Evolutionary conservation across 1,140 invertebrate species (phyloP).

Genomic region (Lordiphosa collinella): DNA sequence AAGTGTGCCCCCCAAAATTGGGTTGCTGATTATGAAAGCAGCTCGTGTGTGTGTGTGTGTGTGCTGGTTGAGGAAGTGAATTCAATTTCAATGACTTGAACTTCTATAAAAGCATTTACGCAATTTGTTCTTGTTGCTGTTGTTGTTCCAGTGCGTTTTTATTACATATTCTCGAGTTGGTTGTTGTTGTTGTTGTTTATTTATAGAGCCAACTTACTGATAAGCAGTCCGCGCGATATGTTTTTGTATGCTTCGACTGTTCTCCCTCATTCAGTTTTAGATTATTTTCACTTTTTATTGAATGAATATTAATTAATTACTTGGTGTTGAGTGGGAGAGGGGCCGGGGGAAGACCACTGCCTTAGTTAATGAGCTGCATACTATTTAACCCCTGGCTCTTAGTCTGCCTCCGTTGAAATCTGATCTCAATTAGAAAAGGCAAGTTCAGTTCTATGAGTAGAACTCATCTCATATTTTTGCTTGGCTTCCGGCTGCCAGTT

Average conservation of each 20-base stretch:
- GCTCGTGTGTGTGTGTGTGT: slow-evolving; percentile 2
- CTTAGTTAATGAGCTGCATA: not conserved
- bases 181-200: slow-evolving; percentile 19
- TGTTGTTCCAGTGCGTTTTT: slow-evolving; percentile 34
- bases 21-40: slow-evolving; percentile 44
- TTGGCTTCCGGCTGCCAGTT: not conserved
- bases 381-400: slow-evolving; percentile 23
- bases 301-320: slow-evolving; percentile 49
- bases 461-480: slow-evolving; percentile 5
- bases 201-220: slow-evolving; percentile 42
- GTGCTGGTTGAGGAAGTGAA: slow-evolving; percentile 50
- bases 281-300: slow-evolving; percentile 29
- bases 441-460: slow-evolving; percentile 21
- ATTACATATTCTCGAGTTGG: slow-evolving; percentile 14
- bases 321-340: not conserved
- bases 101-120: slow-evolving; percentile 73
- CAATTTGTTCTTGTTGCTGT: slow-evolving; percentile 44
- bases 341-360: not conserved
- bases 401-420: slow-evolving; percentile 29
- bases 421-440: slow-evolving; percentile 64
- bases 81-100: slow-evolving; percentile 68
- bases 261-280: not conserved
- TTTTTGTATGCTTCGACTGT: not conserved
- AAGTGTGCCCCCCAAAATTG: slow-evolving; percentile 21
- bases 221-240: slow-evolving; percentile 17